Evolutionary conservation across 2,113 vertebrate genomes (phyloP).

Genomic region (Fulmarus glacialis): DNA sequence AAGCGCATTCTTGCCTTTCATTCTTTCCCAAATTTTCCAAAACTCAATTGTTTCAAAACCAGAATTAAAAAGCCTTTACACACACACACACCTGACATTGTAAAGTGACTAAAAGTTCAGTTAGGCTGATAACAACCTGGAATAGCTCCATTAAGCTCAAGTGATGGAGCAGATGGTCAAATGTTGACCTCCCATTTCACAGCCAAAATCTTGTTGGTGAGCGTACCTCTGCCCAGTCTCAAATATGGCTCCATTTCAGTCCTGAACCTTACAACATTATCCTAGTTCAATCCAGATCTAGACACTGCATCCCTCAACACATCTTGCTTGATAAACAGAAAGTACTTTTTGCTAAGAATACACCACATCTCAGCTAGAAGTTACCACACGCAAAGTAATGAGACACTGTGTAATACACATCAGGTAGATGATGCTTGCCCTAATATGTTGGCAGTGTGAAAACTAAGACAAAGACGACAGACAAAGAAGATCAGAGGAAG

Average conservation of each 20-base stretch:
- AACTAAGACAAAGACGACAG: background rate
- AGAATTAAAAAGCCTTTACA: background rate
- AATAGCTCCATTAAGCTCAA: background rate
- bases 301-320: background rate
- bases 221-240: background rate
- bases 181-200: background rate
- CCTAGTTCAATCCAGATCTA: background rate
- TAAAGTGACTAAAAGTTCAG: background rate
- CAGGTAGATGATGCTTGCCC: background rate
- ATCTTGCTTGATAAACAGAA: background rate
- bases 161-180: background rate
- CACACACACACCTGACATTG: background rate
- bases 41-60: background rate
- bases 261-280: background rate
- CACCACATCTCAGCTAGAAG: background rate
- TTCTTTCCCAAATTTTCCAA: background rate
- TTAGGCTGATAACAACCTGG: background rate
- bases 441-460: background rate
- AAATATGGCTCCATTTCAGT: background rate
- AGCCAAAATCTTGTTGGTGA: background rate
- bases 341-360: background rate
- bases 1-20: background rate
- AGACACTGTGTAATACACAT: background rate
- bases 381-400: background rate
- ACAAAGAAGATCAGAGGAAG: background rate